Evolutionary conservation across 1,140 invertebrate genomes (phyloP).

Genomic region (Ostrea denselamellosa): DNA sequence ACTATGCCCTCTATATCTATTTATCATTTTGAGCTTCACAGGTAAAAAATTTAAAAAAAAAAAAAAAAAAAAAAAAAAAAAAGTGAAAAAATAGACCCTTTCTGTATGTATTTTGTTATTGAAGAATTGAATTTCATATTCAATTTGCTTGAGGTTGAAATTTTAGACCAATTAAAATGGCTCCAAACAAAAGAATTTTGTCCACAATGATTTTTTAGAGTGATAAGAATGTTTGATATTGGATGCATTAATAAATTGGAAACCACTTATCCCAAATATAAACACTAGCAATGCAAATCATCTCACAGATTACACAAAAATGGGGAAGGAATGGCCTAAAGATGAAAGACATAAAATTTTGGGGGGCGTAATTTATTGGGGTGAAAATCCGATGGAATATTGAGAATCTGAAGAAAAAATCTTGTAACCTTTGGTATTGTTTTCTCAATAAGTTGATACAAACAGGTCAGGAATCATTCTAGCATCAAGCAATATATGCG

Average conservation of each 20-base stretch:
- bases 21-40: constrained; percentile 2
- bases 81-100: not conserved
- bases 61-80: no score
- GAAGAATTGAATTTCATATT: constrained; percentile 34
- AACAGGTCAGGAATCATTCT: constrained; percentile 14
- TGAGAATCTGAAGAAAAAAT: not conserved
- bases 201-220: constrained; percentile 8
- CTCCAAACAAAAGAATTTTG: constrained; percentile 38
- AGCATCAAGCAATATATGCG: not conserved
- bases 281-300: constrained; percentile 33
- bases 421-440: constrained; percentile 33
- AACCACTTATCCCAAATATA: not conserved
- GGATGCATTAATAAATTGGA: constrained; percentile 34
- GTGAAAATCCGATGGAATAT: constrained; percentile 32
- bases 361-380: constrained; percentile 23
- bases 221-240: constrained; percentile 40
- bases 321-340: not conserved
- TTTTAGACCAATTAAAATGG: constrained; percentile 28
- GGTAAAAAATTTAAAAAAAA: not conserved
- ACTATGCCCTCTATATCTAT: constrained; percentile 22
- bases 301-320: not conserved
- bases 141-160: constrained; percentile 33
- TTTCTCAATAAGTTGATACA: constrained; percentile 7
- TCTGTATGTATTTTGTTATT: constrained; percentile 22
- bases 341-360: constrained; percentile 33